Evolutionary conservation across 2,888 invertebrate genomes (phyloP), one percentile per base, ranked within the genome.

Genomic region (Metellina segmentata): DNA sequence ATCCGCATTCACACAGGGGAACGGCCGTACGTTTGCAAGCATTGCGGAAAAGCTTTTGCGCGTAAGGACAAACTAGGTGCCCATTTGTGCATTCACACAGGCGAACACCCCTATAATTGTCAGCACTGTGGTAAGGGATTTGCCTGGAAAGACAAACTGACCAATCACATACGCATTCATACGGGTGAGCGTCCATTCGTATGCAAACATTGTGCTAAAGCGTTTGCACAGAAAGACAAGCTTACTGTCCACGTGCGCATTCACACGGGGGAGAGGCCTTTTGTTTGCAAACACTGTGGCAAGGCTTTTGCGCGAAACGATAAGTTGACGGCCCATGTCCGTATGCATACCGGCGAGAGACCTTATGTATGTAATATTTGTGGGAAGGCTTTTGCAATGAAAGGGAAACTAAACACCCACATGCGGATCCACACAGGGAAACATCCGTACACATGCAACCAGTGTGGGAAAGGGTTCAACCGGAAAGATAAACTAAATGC

Each of bases 341-440:
- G 96, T 93, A 96, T 96, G 9, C 97, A 97, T 93, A 94, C 95
- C 8, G 95, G 95, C 5, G 94, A 95, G 4, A 94, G 95, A 88
- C 95, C 95, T 0, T 95, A 94, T 93, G 94, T 94, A 86, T 96
- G 95, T 94, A 93, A 94, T 5, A 85, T 94, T 2, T 95, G 95
- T 94, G 92, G 92, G 20, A 92, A 92, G 61, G 89, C 88, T 71
- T 92, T 92, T 85, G 92, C 92, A n/a, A 92, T 92, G 89, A 92
- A 92, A 11, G 88, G 89, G 53, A 92, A 92, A 53, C 75, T 92
- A 20, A 92, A 92, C 48, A 92, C 92, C 69, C 92, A 92, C 72
- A 89, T 92, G 92, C 92, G 92, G 48, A 92, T 92, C 19, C 92
- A 92, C 75, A 92, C 92, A 48, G 92, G 92, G 34, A 92, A 92